A percentile compares a stretch with the other conserved stretches of the same genome.
phyloP scores from a whole-genome alignment of 2,113 vertebrate species.

The Protobothrops mucrosquamatus region DNA sequence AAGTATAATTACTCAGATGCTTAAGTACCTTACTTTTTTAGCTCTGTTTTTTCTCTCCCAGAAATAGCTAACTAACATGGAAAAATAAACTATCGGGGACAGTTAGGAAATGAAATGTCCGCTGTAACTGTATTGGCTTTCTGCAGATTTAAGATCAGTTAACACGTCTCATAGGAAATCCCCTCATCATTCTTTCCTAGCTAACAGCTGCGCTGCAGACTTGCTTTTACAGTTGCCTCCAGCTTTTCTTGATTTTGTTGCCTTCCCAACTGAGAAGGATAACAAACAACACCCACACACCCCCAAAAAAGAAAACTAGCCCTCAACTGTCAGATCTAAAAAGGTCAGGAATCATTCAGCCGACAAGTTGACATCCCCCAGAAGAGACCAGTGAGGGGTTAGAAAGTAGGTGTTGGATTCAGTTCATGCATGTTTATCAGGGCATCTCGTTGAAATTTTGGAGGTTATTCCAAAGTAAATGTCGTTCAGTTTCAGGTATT shows the following conservation, averaged over 20 bases:
- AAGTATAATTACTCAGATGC: not conserved
- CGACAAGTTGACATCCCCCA: not conserved
- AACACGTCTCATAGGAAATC: not conserved
- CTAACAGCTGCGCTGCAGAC: not conserved
- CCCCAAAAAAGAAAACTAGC: not conserved
- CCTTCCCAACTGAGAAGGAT: not conserved
- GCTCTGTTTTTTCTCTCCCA: not conserved
- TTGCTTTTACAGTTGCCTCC: slow-evolving; percentile 30
- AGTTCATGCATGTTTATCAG: not conserved
- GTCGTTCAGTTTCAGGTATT: not conserved
- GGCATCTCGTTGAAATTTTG: not conserved
- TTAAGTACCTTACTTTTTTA: not conserved
- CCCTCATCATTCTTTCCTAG: not conserved
- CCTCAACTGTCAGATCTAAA: not conserved
- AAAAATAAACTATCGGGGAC: not conserved
- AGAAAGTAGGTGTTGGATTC: not conserved
- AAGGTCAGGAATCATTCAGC: not conserved
- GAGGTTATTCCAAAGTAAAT: not conserved
- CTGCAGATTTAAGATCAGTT: not conserved
- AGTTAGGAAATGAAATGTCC: not conserved
- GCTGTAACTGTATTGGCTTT: not conserved
- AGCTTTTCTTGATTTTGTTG: slow-evolving; percentile 21
- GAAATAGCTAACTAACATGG: not conserved
- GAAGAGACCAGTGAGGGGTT: not conserved
- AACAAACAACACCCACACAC: not conserved